A percentile compares a stretch with the other conserved stretches of the same genome.
Conservation (phyloP, 2,797 vertebrate species). For the Tadarida brasiliensis region DNA sequence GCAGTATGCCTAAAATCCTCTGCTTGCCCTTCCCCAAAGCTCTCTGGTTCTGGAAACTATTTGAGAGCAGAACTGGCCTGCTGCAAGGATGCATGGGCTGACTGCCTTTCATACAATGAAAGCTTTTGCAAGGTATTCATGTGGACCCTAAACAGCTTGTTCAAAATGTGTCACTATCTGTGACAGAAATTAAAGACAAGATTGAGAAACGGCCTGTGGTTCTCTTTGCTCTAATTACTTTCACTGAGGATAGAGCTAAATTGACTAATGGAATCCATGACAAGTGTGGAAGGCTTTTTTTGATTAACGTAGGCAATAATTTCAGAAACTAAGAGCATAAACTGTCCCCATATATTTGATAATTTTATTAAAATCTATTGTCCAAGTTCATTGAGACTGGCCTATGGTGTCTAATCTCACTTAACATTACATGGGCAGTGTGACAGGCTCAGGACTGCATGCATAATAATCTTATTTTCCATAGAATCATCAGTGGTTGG, state of each 20-base stretch:
- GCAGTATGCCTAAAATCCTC: not conserved
- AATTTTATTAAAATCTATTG: not conserved
- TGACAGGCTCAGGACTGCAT: not conserved
- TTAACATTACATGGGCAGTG: not conserved
- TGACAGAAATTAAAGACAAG: conserved; percentile 62
- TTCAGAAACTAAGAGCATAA: not conserved
- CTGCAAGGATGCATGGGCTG: not conserved
- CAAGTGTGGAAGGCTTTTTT: not conserved
- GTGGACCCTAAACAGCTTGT: conserved; percentile 62
- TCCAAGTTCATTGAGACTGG: not conserved
- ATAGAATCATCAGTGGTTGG: not conserved
- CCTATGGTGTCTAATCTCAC: no score
- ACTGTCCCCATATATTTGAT: not conserved
- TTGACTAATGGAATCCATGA: not conserved
- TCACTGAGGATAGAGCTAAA: not conserved
- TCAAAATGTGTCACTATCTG: conserved; percentile 61
- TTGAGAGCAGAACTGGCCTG: conserved; percentile 18
- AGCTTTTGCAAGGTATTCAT: conserved; percentile 68
- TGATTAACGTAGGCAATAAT: not conserved
- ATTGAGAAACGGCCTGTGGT: conserved; percentile 39
- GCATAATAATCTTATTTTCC: not conserved
- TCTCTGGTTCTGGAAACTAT: conserved; percentile 67
- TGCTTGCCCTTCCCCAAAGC: not conserved
- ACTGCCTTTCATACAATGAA: conserved; percentile 41
- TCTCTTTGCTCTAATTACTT: conserved; percentile 47